Conservation (phyloP, 2,113 vertebrate species). For the Miniopterus natalensis region DNA sequence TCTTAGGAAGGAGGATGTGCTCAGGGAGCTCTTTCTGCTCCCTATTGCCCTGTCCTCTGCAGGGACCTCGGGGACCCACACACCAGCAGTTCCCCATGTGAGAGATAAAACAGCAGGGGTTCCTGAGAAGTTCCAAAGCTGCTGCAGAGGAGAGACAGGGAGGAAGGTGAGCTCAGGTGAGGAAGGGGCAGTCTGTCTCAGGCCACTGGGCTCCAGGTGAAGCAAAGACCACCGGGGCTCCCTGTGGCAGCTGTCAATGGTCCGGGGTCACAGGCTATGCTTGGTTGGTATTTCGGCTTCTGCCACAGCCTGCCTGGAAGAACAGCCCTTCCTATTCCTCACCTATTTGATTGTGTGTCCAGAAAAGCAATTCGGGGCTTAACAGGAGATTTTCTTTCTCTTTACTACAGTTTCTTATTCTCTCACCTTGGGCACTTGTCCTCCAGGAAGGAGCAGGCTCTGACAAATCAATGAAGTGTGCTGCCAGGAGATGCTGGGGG, state of each 20-base stretch:
- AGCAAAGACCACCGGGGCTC: neutral
- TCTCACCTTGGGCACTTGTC: neutral
- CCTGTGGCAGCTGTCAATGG: neutral
- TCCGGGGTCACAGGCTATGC: neutral
- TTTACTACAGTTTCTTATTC: neutral
- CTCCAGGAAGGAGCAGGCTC: neutral
- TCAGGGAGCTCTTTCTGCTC: too few relatives aligned
- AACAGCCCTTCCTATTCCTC: neutral
- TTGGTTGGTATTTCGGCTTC: neutral
- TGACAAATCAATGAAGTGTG: neutral
- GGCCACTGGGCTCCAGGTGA: neutral
- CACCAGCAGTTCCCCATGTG: neutral
- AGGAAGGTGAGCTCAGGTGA: neutral
- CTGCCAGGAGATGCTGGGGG: accelerated
- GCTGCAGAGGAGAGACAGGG: neutral
- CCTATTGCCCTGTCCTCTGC: neutral
- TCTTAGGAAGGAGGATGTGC: neutral
- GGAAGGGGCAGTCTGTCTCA: neutral
- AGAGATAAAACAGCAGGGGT: neutral
- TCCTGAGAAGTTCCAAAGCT: neutral
- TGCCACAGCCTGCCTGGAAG: neutral
- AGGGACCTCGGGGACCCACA: neutral
- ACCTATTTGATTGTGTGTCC: neutral
- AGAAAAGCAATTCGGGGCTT: neutral
- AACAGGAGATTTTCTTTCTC: neutral